phyloP scores from a whole-genome alignment of 2,797 vertebrate species.

The Poecilia wingei region DNA sequence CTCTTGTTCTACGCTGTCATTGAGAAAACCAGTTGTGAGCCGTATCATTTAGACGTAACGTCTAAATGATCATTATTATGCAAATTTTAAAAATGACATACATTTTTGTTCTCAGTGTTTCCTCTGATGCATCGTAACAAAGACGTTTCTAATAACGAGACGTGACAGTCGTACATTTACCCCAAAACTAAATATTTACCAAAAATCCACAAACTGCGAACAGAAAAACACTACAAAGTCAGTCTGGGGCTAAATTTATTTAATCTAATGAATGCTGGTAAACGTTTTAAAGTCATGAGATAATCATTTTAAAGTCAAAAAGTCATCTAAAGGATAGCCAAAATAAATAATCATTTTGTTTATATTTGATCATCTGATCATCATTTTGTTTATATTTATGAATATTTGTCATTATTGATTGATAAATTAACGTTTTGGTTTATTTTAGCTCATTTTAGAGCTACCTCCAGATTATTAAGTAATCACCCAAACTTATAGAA shows the following conservation, averaged over 20 bases:
- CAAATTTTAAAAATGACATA: neutral
- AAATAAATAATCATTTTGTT: neutral
- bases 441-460: no score
- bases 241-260: neutral
- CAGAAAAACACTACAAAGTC: neutral
- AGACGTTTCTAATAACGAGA: neutral
- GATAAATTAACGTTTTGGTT: no score
- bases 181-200: neutral
- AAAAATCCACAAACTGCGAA: neutral
- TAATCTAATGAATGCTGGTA: neutral
- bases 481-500: neutral
- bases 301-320: neutral
- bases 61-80: neutral
- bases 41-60: neutral
- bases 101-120: neutral
- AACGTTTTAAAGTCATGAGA: neutral
- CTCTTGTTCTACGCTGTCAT: conserved; percentile 12
- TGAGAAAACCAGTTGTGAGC: conserved; percentile 34
- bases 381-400: neutral
- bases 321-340: neutral
- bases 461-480: neutral
- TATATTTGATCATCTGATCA: neutral
- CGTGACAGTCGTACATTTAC: neutral
- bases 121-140: neutral
- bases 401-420: neutral